phyloP scores from a whole-genome alignment of 2,888 invertebrate species.

The Scotopteryx bipunctaria region DNA sequence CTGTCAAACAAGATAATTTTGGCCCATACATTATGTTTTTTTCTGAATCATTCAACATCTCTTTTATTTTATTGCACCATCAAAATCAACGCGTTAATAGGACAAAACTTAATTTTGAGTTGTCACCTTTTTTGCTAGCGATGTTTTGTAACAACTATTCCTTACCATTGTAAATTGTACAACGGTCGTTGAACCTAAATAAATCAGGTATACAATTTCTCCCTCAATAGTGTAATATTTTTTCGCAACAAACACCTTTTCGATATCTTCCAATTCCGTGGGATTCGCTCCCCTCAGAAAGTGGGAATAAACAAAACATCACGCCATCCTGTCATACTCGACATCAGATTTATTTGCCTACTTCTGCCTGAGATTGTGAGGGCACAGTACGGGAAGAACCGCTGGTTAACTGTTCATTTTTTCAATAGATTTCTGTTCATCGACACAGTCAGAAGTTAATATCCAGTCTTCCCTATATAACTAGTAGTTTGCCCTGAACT shows the following conservation, averaged over 20 bases:
- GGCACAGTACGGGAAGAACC: constrained; percentile 1
- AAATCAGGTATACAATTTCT: constrained; percentile 2
- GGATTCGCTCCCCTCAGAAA: constrained; percentile 31
- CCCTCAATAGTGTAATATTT: constrained; percentile 7
- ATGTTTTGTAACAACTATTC: neutral
- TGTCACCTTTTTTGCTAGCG: too few species aligned
- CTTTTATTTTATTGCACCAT: too few species aligned
- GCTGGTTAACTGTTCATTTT: neutral
- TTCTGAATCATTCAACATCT: too few species aligned
- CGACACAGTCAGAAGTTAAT: too few species aligned
- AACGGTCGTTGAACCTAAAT: too few species aligned
- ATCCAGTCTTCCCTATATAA: too few species aligned
- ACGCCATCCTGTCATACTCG: constrained; percentile 36
- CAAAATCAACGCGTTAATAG: too few species aligned
- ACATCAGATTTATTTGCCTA: constrained; percentile 45
- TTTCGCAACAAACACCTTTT: neutral
- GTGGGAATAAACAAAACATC: constrained; percentile 43
- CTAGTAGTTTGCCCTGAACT: too few species aligned
- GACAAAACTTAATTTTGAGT: too few species aligned
- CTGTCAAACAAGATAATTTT: too few species aligned
- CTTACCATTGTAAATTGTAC: neutral
- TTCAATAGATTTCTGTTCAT: too few species aligned
- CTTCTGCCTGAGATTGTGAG: constrained; percentile 23
- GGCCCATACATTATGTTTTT: too few species aligned
- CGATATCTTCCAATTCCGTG: constrained; percentile 15